phyloP scores from a whole-genome alignment of 2,113 vertebrate genomes.

The Capra hircus region DNA sequence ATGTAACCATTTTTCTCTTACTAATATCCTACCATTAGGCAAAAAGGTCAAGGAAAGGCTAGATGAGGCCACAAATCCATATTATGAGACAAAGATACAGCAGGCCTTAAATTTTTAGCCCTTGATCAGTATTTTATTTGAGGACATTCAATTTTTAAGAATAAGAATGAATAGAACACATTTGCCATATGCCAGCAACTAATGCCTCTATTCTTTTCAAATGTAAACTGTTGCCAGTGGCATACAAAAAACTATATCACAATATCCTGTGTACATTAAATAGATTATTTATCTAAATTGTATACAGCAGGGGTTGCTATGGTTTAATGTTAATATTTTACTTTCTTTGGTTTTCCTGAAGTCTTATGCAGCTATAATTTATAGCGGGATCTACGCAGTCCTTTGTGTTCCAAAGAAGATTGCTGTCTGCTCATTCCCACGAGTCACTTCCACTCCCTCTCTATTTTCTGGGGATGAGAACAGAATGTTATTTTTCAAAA shows the following conservation, averaged over 20 bases:
- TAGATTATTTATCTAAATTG: constrained; percentile 40
- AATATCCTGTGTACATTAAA: constrained; percentile 7
- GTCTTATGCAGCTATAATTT: constrained; percentile 19
- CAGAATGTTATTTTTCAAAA: neutral
- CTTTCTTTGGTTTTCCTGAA: constrained; percentile 24
- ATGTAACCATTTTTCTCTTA: constrained; percentile 42
- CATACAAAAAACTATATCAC: neutral
- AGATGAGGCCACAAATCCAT: constrained; percentile 8
- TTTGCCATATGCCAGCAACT: neutral
- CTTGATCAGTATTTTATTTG: constrained; percentile 11
- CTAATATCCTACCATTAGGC: constrained; percentile 53
- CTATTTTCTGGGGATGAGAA: neutral
- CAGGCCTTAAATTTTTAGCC: neutral
- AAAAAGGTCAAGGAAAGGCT: constrained; percentile 47
- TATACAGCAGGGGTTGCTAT: neutral
- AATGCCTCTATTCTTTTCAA: neutral
- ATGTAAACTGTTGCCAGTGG: constrained; percentile 12
- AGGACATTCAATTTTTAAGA: constrained; percentile 3
- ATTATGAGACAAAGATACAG: constrained; percentile 42
- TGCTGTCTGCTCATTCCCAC: neutral
- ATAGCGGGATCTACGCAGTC: neutral
- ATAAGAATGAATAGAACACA: neutral
- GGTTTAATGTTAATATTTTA: constrained; percentile 25
- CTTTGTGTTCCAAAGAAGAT: neutral
- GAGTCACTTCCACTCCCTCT: neutral